phyloP scores from a whole-genome alignment of 1,140 invertebrate species.

The Drosophila mayri region DNA sequence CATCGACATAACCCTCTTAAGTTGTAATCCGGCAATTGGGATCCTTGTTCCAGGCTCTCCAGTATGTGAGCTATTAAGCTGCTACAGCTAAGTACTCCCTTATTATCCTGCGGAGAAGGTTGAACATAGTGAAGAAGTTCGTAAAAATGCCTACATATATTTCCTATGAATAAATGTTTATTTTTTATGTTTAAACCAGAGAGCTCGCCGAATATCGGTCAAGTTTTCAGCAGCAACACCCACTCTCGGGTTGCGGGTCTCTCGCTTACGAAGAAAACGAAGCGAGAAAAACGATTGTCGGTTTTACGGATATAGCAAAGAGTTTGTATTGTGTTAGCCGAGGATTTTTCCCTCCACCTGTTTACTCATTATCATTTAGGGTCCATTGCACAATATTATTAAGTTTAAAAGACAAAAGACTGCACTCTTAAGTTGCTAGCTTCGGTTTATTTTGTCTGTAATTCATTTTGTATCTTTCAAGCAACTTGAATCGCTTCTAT shows the following conservation, averaged over 20 bases:
- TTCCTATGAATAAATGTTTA: constrained; percentile 28
- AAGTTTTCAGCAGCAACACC: not conserved
- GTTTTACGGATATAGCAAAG: not conserved
- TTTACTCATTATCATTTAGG: not conserved
- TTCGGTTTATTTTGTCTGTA: not conserved
- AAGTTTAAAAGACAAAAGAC: constrained; percentile 7
- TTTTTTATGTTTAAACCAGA: constrained; percentile 23
- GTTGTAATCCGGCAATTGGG: constrained; percentile 1
- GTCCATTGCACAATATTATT: constrained; percentile 5
- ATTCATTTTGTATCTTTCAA: constrained; percentile 1
- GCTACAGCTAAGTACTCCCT: not conserved
- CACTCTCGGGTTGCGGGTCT: not conserved
- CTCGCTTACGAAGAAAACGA: not conserved
- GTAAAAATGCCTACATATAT: constrained; percentile 16
- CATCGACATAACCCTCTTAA: constrained; percentile 19
- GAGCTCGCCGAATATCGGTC: not conserved
- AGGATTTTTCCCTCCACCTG: not conserved
- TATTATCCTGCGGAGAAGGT: not conserved
- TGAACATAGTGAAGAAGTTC: constrained; percentile 1
- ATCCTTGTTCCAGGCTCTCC: not conserved
- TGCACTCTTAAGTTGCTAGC: not conserved
- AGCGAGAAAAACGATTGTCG: too few relatives aligned
- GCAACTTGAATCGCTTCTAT: constrained; percentile 7
- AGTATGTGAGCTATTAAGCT: not conserved
- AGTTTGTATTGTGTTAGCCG: not conserved